Evolutionary conservation across 2,797 vertebrate species (phyloP).

Genomic region (Acomys russatus): DNA sequence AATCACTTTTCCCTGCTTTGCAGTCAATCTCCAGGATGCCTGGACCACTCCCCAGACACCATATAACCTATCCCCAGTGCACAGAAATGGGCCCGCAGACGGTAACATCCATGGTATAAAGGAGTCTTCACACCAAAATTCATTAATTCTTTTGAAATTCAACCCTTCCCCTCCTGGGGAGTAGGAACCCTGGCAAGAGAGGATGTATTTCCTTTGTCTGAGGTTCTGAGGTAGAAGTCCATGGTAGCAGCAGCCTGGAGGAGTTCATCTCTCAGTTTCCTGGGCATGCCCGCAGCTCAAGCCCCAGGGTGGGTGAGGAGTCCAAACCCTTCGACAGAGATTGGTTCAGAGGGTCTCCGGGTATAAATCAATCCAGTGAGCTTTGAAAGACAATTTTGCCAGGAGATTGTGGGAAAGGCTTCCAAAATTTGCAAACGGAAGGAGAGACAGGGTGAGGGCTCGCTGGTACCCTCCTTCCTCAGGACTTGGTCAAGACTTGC

Average conservation of each 20-base stretch:
- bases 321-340: conserved; percentile 18
- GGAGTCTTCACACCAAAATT: not conserved
- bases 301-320: conserved; percentile 26
- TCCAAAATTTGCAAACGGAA: not conserved
- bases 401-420: not conserved
- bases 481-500: not conserved
- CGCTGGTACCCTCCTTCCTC: not conserved
- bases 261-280: not conserved
- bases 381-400: not conserved
- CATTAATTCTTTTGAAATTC: conserved; percentile 71
- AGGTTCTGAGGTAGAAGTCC: conserved; percentile 60
- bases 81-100: conserved; percentile 27
- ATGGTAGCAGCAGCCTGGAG: not conserved
- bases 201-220: conserved; percentile 58
- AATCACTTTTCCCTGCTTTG: conserved; percentile 66
- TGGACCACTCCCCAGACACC: conserved; percentile 44
- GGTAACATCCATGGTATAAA: not conserved
- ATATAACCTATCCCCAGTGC: conserved; percentile 44
- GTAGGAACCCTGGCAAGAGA: not conserved
- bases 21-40: conserved; percentile 70
- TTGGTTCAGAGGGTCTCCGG: not conserved
- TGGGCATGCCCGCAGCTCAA: not conserved
- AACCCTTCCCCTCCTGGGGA: conserved; percentile 27
- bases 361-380: conserved; percentile 60
- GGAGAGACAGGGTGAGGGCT: not conserved